These are phyloP conservation scores for Procambarus virginalis DNA, from an alignment of 1,140 invertebrate genomes.

Conservation along the genomic window DNA sequence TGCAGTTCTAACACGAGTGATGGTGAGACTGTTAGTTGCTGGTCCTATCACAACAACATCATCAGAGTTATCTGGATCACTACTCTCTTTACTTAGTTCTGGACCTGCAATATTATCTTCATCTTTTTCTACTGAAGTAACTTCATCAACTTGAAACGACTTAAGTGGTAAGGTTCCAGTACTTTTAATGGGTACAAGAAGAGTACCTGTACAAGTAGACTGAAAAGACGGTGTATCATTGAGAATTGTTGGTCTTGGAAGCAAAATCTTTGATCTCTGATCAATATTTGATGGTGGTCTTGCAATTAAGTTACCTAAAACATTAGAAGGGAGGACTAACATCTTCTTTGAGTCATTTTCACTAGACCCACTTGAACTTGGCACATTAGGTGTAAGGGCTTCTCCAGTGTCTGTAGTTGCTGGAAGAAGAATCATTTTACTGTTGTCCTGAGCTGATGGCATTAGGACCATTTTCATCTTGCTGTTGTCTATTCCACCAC, in stretches of 20 bases:
- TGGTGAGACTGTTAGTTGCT: slow-evolving; percentile 24
- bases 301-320: slow-evolving; percentile 23
- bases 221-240: slow-evolving; percentile 12
- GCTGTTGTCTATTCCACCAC: neutral
- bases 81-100: neutral
- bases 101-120: neutral
- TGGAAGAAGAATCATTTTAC: slow-evolving; percentile 52
- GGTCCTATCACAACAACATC: slow-evolving; percentile 43
- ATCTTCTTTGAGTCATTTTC: slow-evolving; percentile 34
- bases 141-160: neutral
- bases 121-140: neutral
- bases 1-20: slow-evolving; percentile 16
- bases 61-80: slow-evolving; percentile 41
- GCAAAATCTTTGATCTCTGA: neutral
- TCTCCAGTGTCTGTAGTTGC: neutral
- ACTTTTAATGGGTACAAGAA: slow-evolving; percentile 26
- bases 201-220: slow-evolving; percentile 23
- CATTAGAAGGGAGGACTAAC: slow-evolving; percentile 30
- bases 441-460: slow-evolving; percentile 34
- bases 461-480: slow-evolving; percentile 55
- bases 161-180: slow-evolving; percentile 8
- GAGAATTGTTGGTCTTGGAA: neutral
- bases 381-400: neutral
- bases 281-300: slow-evolving; percentile 5
- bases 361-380: neutral